Conservation (phyloP, 2,113 vertebrate genomes). For the Tyto alba region DNA sequence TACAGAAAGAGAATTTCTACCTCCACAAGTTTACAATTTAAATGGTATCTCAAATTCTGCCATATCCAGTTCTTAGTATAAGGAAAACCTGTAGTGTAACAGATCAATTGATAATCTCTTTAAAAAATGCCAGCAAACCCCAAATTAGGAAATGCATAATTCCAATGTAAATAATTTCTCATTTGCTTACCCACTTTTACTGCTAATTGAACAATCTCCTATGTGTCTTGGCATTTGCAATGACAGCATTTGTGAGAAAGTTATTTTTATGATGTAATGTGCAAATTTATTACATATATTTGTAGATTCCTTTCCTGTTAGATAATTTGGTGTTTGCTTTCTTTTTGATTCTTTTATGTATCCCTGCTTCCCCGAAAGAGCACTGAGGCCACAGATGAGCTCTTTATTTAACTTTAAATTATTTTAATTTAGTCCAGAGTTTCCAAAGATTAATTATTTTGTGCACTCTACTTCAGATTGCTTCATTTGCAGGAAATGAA, state of each 20-base stretch:
- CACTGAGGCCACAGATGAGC: neutral
- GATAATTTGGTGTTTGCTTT: conserved; percentile 10
- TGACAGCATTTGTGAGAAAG: conserved; percentile 26
- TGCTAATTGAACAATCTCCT: neutral
- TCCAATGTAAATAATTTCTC: neutral
- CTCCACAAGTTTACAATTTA: neutral
- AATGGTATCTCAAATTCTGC: neutral
- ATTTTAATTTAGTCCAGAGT: conserved; percentile 38
- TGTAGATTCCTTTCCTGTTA: conserved; percentile 28
- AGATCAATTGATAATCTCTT: neutral
- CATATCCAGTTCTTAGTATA: neutral
- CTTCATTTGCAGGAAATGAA: conserved; percentile 40
- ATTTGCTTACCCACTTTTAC: neutral
- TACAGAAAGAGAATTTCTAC: neutral
- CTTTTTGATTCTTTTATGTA: conserved; percentile 2
- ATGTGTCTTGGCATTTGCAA: neutral
- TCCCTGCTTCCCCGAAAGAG: conserved; percentile 5
- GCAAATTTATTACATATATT: conserved; percentile 29
- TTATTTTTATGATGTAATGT: conserved; percentile 47
- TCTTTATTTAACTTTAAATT: conserved; percentile 43
- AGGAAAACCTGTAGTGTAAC: neutral
- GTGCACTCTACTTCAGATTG: neutral
- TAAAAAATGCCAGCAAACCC: neutral
- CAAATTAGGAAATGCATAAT: neutral
- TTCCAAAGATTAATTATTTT: conserved; percentile 47